Evolutionary conservation across 2,797 vertebrate species (phyloP).

Genomic region (Myoxocephalus aenaeus): DNA sequence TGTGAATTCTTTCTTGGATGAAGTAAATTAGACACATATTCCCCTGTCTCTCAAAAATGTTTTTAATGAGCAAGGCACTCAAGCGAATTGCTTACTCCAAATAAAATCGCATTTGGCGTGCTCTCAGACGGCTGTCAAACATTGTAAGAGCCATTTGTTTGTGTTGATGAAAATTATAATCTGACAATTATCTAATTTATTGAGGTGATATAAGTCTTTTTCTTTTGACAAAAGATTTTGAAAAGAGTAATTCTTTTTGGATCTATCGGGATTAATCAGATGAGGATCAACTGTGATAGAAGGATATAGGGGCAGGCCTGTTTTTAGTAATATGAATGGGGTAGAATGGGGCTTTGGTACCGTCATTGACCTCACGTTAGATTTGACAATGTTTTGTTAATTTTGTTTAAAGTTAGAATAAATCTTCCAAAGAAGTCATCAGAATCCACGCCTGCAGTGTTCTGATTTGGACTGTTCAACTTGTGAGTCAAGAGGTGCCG

Average conservation of each 20-base stretch:
- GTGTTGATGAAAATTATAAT: neutral
- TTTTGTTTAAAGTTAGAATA: neutral
- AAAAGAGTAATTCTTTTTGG: neutral
- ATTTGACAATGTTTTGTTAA: neutral
- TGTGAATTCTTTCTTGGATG: conserved; percentile 11
- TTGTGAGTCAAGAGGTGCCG: neutral
- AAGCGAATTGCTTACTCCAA: conserved; percentile 65
- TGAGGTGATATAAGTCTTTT: neutral
- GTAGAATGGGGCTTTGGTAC: rapidly evolving
- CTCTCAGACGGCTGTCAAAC: conserved; percentile 69
- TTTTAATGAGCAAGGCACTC: conserved; percentile 46
- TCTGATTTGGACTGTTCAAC: neutral
- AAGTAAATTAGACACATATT: conserved; percentile 26
- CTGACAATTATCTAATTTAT: neutral
- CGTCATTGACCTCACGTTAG: neutral
- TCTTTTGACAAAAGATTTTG: neutral
- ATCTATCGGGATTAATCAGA: neutral
- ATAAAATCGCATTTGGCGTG: conserved; percentile 61
- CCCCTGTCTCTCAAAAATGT: neutral
- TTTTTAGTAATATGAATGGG: neutral
- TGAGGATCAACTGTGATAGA: neutral
- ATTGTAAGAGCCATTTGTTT: neutral
- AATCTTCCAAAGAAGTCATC: neutral
- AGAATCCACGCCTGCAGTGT: neutral
- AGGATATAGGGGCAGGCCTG: rapidly evolving